These are phyloP conservation scores for Periophthalmodon schlosseri DNA, from an alignment of 2,113 vertebrate species.

Conservation along the genomic window DNA sequence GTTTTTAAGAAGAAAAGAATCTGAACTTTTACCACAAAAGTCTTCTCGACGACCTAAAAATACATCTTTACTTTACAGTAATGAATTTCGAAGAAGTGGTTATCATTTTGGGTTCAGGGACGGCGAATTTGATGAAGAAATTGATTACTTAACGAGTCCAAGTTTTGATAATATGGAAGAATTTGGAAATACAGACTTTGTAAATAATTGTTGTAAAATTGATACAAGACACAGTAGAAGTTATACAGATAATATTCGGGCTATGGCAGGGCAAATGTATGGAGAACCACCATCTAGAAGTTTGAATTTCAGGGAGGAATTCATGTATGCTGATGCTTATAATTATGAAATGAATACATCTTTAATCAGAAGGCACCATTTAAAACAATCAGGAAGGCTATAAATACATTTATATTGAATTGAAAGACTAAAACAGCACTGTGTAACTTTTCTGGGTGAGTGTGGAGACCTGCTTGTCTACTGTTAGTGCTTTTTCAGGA, in stretches of 20 bases:
- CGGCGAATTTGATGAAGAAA: background rate
- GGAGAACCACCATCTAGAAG: slow-evolving; percentile 33
- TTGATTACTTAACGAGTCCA: background rate
- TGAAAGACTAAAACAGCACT: background rate
- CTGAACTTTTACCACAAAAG: slow-evolving; percentile 44
- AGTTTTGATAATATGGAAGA: background rate
- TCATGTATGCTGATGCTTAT: slow-evolving; percentile 2
- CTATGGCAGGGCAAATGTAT: slow-evolving; percentile 70
- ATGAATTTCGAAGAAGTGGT: slow-evolving; percentile 7
- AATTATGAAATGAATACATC: slow-evolving; percentile 37
- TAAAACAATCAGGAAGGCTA: slow-evolving; percentile 55
- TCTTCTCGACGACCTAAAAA: slow-evolving; percentile 22
- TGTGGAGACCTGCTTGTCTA: too few relatives aligned
- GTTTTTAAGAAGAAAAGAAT: slow-evolving; percentile 45
- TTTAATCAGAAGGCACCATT: slow-evolving; percentile 36
- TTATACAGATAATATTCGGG: slow-evolving; percentile 62
- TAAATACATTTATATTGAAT: background rate
- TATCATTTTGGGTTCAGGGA: slow-evolving; percentile 33
- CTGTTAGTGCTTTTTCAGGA: too few relatives aligned
- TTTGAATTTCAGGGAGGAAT: slow-evolving; percentile 13
- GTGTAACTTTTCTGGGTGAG: too few relatives aligned
- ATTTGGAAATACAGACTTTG: accelerated
- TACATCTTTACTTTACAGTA: slow-evolving; percentile 41
- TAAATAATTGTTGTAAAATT: accelerated
- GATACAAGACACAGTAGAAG: slow-evolving; percentile 18